Evolutionary conservation across 53 echinoderm and acorn worm genomes (phyloP), one percentile per base, ranked within the genome.

Genomic region (Temnopleurus reevesii): DNA sequence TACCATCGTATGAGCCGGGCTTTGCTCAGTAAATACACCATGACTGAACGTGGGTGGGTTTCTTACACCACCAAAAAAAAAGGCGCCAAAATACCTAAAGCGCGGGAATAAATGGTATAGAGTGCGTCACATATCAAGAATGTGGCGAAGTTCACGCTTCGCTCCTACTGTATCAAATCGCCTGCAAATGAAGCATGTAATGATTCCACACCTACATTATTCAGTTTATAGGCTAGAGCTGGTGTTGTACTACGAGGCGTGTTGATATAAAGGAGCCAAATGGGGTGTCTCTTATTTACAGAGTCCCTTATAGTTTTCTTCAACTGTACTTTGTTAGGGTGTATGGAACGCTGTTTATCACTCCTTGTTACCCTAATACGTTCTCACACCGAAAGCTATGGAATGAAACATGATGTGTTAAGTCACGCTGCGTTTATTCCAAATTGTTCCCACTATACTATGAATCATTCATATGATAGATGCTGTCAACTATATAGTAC

Each of bases 121-220:
- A 46, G 46, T 79, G 79, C 79, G 79, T 79, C 79, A 79, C 28
- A 25, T 9, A 24, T 35, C 26, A 83, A 55, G 51, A 56, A 83
- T 55, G 83, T 55, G 83, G 12, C 35, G 34, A 56, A 55, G 59
- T 60, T 44, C 43, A 15, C 85, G 45, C 24, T 0, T 59, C 60
- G 31, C 45, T 3, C 45, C 45, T 60, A 85, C 85, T 23, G 60
- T 85, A 85, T 85, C 85, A 46, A 59, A 59, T 85, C 85, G 85
- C 18, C 24, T 36, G 85, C 26, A 59, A 85, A 60, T 45, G 85
- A 60, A 85, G 33, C 85, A 46, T 85, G 85, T 59, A 85, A 85
- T 85, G 85, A 61, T n/a, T 6, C 59, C n/a, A 45, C 61, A 60
- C 85, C 85, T 85, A 55, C 30, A 18, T 55, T n/a, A 83, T 53